Base-by-base conservation (phyloP, 2,113 vertebrate genomes). In the Corythoichthys haematopterus region DNA sequence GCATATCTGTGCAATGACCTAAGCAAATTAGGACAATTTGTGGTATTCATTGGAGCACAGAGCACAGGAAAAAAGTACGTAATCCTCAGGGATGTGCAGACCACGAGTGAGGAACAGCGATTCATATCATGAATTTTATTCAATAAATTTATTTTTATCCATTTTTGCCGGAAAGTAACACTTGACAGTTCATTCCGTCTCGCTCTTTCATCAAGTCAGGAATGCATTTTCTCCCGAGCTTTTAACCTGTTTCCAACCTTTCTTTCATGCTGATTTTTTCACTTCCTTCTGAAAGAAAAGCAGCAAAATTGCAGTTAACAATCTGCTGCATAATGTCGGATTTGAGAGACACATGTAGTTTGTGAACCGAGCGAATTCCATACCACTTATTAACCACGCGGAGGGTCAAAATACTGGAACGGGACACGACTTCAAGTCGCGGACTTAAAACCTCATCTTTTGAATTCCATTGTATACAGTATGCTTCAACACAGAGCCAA, bases 401-500 rank as follows among this genome's bases (percentile, higher is more conserved):
- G 8, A 20, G 58, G 9, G 16, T 16, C 58, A 37, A 43, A 40
- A 61, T 50, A 50, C 33, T 35, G 20, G 33, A 6, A 28, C 16
- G 28, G 28, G n/a, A 13, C 55, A 33, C 2, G 3, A 10, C 7
- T 20, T 7, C 1, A 57, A 57, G 20, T 36, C 47, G 33, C 67
- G 33, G 38, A 59, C 16, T 15, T 37, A 50, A 15, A 50, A 50
- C 10, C 57, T 11, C 50, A 28, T 64, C 28, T 56, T 7, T 43
- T 43, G 40, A 43, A 20, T 40, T 48, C 37, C 14, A 43, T 43
- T 66, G 52, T 59, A 73, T 36, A 43, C 40, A 43, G 40, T 43
- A 71, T 65, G 52, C 9, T 72, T 84, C 82, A 62, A 83, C 80
- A 63, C 62, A 4, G 52, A 81, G 78, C 80, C 82, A 88, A 81